A percentile compares a stretch with the other conserved stretches of the same genome.
Conservation (phyloP, 2,113 vertebrate species). For the Lethenteron camtschaticum region DNA sequence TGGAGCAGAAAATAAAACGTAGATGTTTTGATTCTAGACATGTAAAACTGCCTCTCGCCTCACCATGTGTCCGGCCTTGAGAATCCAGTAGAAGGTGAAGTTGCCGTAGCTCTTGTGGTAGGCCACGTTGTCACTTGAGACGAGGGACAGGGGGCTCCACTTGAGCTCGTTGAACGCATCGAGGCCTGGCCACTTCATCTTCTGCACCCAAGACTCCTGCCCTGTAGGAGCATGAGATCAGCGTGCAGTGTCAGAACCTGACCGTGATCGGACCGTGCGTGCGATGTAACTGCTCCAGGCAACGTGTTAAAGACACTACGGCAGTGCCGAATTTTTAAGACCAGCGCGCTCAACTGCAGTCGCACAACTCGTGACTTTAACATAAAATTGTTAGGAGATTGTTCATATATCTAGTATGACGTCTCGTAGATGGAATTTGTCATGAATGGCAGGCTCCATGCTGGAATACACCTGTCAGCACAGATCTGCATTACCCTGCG, state of each 20-base stretch:
- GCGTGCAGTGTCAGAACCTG: neutral
- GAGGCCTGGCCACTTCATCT: constrained; percentile 46
- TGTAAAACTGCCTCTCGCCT: constrained; percentile 9
- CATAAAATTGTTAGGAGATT: neutral
- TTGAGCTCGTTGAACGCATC: constrained; percentile 31
- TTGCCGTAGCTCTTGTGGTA: constrained; percentile 62
- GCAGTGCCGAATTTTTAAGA: neutral
- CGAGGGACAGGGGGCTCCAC: constrained; percentile 41
- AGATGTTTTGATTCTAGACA: too few species aligned
- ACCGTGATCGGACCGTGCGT: neutral
- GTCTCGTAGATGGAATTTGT: neutral
- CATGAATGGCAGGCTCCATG: neutral
- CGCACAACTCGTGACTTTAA: neutral
- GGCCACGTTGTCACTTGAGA: constrained; percentile 35
- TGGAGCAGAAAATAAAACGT: too few species aligned
- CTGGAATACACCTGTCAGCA: neutral
- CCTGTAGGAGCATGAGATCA: constrained; percentile 19
- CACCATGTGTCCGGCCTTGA: constrained; percentile 91
- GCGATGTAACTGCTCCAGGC: neutral
- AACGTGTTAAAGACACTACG: neutral
- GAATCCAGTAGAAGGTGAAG: constrained; percentile 80
- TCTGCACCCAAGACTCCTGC: constrained; percentile 67
- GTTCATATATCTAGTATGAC: neutral
- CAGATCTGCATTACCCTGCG: too few species aligned
- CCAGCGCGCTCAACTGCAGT: neutral